phyloP scores from a whole-genome alignment of 2,113 vertebrate genomes.

The Puntigrus tetrazona region DNA sequence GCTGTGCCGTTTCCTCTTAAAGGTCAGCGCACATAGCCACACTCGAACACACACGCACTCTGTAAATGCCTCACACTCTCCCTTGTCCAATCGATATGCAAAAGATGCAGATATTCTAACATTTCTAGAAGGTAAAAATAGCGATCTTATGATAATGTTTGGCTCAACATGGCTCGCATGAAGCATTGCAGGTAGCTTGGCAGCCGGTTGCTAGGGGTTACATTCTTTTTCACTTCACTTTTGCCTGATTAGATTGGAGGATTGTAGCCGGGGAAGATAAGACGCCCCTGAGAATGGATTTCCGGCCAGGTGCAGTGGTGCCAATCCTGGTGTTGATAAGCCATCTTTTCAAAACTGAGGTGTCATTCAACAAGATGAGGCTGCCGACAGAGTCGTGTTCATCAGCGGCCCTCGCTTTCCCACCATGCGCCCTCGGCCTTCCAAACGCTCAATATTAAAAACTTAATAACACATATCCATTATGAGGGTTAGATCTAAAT shows the following conservation, averaged over 20 bases:
- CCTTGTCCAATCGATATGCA: constrained; percentile 1
- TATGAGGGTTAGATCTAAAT: constrained; percentile 47
- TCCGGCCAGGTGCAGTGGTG: constrained; percentile 51
- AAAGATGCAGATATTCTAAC: neutral
- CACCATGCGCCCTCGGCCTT: constrained; percentile 24
- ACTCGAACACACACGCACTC: neutral
- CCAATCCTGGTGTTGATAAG: constrained; percentile 59
- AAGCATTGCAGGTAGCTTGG: constrained; percentile 28
- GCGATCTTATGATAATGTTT: constrained; percentile 18
- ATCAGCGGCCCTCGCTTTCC: neutral
- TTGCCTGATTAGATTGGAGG: constrained; percentile 53
- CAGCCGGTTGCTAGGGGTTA: constrained; percentile 61
- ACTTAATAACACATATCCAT: constrained; percentile 51
- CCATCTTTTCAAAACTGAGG: constrained; percentile 56
- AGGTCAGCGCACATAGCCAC: constrained; percentile 16
- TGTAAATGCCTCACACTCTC: neutral
- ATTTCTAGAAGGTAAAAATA: constrained; percentile 33
- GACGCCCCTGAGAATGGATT: constrained; percentile 59
- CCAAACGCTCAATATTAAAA: constrained; percentile 50
- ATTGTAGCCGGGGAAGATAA: constrained; percentile 57
- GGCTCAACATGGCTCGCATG: neutral
- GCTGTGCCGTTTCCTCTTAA: constrained; percentile 16
- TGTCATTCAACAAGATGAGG: constrained; percentile 57
- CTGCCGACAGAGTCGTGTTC: constrained; percentile 38
- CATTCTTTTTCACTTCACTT: constrained; percentile 54